Conservation (phyloP, 2,888 invertebrate species). For the Aproaerema taeniolella region DNA sequence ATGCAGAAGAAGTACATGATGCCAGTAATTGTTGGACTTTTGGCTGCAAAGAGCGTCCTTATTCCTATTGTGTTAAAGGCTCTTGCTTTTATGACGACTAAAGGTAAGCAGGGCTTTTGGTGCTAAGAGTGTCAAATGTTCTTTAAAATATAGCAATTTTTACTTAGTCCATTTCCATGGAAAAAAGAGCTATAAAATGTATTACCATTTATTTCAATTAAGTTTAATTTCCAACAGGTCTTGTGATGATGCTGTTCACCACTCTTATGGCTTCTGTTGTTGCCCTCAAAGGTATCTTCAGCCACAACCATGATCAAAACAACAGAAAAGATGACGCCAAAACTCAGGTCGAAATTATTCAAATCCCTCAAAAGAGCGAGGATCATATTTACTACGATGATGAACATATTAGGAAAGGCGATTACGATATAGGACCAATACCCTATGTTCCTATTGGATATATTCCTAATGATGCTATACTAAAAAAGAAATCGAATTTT, state of each 20-base stretch:
- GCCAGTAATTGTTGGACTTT: conserved; percentile 79
- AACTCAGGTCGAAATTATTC: conserved; percentile 59
- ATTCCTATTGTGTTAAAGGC: conserved; percentile 83
- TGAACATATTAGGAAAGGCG: conserved; percentile 49
- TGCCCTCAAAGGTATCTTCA: conserved; percentile 75
- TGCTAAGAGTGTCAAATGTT: too few species aligned
- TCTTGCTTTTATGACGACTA: conserved; percentile 81
- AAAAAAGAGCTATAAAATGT: too few species aligned
- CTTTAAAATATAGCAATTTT: too few species aligned
- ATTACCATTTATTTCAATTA: too few species aligned
- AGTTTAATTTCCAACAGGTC: too few species aligned
- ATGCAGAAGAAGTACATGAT: conserved; percentile 76
- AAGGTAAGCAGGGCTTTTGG: conserved; percentile 44
- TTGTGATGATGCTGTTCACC: conserved; percentile 64
- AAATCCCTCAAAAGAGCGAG: conserved; percentile 53
- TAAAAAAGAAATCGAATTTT: neutral
- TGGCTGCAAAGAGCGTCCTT: conserved; percentile 81
- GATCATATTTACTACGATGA: conserved; percentile 58
- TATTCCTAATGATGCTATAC: neutral
- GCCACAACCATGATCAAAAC: conserved; percentile 46
- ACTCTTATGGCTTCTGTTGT: conserved; percentile 79
- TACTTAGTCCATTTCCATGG: too few species aligned
- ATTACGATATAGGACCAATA: conserved; percentile 18
- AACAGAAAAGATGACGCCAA: conserved; percentile 56
- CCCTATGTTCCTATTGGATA: neutral